Conservation (phyloP, 2,888 invertebrate genomes). For the Rhaphigaster nebulosa region DNA sequence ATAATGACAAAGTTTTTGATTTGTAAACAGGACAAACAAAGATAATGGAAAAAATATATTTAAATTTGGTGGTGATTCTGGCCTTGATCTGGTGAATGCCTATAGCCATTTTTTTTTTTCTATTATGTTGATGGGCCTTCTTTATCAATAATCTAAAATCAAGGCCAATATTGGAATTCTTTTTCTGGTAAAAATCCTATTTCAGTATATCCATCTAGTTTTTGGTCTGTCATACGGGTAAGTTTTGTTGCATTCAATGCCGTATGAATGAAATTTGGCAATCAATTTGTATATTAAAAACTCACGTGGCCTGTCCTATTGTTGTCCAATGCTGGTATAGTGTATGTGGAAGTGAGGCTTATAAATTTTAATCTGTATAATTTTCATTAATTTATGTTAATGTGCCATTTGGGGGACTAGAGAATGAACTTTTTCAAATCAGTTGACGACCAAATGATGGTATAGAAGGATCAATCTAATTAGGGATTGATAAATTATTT, state of each 20-base stretch:
- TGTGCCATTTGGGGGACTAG: no score
- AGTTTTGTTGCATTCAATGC: no score
- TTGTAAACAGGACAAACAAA: not conserved
- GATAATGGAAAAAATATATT: not conserved
- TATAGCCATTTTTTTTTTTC: not conserved
- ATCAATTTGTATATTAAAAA: not conserved
- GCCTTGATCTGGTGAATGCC: not conserved
- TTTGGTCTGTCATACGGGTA: no score
- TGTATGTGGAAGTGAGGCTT: no score
- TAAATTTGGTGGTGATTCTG: not conserved
- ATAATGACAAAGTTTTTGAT: not conserved
- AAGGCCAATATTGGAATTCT: not conserved
- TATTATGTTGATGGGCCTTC: not conserved
- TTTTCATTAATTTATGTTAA: no score
- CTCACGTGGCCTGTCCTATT: not conserved
- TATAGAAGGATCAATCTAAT: no score
- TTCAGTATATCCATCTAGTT: not conserved
- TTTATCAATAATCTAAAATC: not conserved
- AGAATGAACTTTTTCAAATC: no score
- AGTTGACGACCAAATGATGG: no score
- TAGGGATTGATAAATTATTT: no score
- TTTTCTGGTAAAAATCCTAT: not conserved
- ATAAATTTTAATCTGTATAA: no score
- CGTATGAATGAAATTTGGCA: no score
- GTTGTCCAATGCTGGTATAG: not conserved